Conservation (phyloP, 2,888 invertebrate species). For the Pherbina coryleti region DNA sequence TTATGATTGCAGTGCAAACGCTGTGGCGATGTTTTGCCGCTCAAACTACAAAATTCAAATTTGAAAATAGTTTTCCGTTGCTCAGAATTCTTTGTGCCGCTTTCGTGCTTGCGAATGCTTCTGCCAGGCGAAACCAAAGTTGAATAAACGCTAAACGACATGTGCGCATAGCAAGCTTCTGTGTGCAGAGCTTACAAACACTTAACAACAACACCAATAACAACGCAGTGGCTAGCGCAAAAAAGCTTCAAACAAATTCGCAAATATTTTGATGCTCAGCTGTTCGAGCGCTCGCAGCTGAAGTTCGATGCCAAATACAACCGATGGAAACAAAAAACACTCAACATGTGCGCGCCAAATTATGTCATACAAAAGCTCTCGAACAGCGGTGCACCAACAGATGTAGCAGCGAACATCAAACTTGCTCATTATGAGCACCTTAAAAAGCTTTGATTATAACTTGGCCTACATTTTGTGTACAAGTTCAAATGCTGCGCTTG, state of each 20-base stretch:
- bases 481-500: constrained; percentile 28
- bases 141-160: constrained; percentile 37
- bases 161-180: constrained; percentile 24
- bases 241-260: constrained; percentile 12
- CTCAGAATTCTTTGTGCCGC: constrained; percentile 23
- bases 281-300: not conserved
- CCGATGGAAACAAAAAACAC: not conserved
- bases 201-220: not conserved
- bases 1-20: not conserved
- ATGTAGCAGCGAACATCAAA: not conserved
- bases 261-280: not conserved
- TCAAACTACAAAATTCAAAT: constrained; percentile 7
- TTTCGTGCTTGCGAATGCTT: constrained; percentile 34
- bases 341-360: constrained; percentile 17
- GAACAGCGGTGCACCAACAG: no score
- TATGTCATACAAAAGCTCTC: constrained; percentile 13
- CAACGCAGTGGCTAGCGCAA: not conserved
- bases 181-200: not conserved
- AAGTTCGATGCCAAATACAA: not conserved
- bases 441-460: constrained; percentile 3
- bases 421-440: not conserved
- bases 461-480: constrained; percentile 31
- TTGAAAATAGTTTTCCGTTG: constrained; percentile 11
- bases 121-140: constrained; percentile 46
- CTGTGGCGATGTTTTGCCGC: constrained; percentile 19